phyloP scores from a whole-genome alignment of 1,140 invertebrate species.

The Ceratina australensis region DNA sequence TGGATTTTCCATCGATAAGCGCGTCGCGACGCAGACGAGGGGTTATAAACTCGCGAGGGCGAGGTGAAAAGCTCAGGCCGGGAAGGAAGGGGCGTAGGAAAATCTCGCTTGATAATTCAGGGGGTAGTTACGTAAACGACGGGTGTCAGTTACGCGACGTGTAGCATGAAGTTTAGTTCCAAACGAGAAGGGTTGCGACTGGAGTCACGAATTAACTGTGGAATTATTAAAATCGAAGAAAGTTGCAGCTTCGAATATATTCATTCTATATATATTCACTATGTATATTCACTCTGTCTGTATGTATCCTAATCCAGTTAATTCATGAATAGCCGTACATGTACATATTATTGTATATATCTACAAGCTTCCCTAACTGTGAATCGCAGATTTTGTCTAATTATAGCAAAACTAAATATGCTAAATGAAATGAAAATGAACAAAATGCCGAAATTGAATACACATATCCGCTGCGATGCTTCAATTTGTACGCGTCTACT shows the following conservation, averaged over 20 bases:
- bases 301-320: neutral
- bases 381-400: too few relatives aligned
- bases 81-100: slow-evolving; percentile 4
- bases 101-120: slow-evolving; percentile 55
- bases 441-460: too few relatives aligned
- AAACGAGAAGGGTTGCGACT: neutral
- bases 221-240: slow-evolving; percentile 19
- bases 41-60: slow-evolving; percentile 1
- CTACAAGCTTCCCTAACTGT: too few relatives aligned
- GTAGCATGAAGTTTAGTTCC: slow-evolving; percentile 32
- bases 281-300: too few relatives aligned
- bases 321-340: neutral
- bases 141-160: slow-evolving; percentile 46
- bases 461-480: too few relatives aligned
- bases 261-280: too few relatives aligned
- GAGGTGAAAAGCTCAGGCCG: neutral
- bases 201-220: neutral
- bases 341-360: too few relatives aligned
- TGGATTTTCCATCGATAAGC: slow-evolving; percentile 11
- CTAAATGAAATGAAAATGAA: too few relatives aligned
- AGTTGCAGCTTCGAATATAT: too few relatives aligned
- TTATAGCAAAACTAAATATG: too few relatives aligned
- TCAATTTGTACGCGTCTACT: too few relatives aligned
- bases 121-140: slow-evolving; percentile 45
- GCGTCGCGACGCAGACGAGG: neutral